These are phyloP conservation scores for Syrphus vitripennis DNA, from an alignment of 2,888 invertebrate species.

Conservation along the genomic window DNA sequence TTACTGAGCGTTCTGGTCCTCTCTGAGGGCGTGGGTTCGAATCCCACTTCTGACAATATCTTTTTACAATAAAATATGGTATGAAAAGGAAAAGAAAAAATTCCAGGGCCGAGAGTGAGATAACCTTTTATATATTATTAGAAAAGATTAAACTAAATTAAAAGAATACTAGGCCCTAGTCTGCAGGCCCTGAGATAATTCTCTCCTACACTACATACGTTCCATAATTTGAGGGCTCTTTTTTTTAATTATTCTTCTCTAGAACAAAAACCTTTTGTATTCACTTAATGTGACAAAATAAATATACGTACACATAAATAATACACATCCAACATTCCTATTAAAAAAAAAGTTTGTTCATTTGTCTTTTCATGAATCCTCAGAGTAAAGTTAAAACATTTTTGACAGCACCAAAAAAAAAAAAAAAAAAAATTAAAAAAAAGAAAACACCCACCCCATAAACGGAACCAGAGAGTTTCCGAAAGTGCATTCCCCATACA, in stretches of 20 bases:
- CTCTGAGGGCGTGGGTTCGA: conserved; percentile 79
- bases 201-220: too few relatives aligned
- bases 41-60: conserved; percentile 79
- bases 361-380: not conserved
- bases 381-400: not conserved
- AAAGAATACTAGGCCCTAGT: too few relatives aligned
- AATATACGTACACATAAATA: not conserved
- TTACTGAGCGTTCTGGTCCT: conserved; percentile 78
- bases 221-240: not conserved
- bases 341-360: not conserved
- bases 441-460: not conserved
- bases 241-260: not conserved
- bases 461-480: conserved; percentile 8
- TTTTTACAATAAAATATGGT: too few relatives aligned
- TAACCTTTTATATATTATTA: too few relatives aligned
- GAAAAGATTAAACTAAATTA: too few relatives aligned
- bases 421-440: not conserved
- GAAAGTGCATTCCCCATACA: conserved; percentile 42
- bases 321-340: not conserved
- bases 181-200: too few relatives aligned
- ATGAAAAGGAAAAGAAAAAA: too few relatives aligned
- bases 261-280: not conserved
- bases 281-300: not conserved
- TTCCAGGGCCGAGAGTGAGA: too few relatives aligned
- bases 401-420: not conserved